Evolutionary conservation across 2,888 invertebrate species (phyloP).

Genomic region (Lasioglossum marginatum): DNA sequence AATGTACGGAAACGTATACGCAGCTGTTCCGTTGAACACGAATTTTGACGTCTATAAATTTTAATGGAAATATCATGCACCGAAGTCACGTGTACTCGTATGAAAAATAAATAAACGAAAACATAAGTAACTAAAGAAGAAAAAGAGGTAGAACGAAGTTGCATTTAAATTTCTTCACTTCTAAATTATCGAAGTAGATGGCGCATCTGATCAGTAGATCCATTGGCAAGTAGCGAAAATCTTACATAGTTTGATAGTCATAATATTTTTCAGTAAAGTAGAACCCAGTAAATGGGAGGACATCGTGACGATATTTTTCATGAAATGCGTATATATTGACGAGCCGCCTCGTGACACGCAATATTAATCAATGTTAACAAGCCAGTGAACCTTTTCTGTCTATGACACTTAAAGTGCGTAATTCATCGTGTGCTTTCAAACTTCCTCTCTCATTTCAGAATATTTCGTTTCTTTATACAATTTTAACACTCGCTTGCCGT

Average conservation of each 20-base stretch:
- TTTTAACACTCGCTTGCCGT: constrained; percentile 1
- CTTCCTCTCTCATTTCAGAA: constrained; percentile 24
- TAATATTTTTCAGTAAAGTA: constrained; percentile 47
- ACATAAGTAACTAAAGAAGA: not conserved
- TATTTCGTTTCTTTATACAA: constrained; percentile 15
- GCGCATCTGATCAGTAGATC: constrained; percentile 37
- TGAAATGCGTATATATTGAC: constrained; percentile 17
- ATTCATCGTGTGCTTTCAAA: constrained; percentile 32
- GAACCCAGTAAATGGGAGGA: constrained; percentile 26
- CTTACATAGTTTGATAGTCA: constrained; percentile 44
- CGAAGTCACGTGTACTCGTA: not conserved
- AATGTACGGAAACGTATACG: not conserved
- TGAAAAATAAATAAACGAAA: not conserved
- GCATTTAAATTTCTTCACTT: constrained; percentile 32
- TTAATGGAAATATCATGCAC: not conserved
- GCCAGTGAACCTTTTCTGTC: constrained; percentile 4
- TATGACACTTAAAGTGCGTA: constrained; percentile 40
- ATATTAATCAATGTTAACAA: constrained; percentile 31
- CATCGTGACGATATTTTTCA: constrained; percentile 22
- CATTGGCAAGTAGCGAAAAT: constrained; percentile 30
- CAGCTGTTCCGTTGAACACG: not conserved
- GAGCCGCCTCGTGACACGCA: constrained; percentile 18
- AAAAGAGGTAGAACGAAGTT: not conserved
- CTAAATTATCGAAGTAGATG: constrained; percentile 31
- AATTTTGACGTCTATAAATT: not conserved